These are phyloP conservation scores for Cyclopterus lumpus DNA, from an alignment of 2,797 vertebrate genomes.

Conservation along the genomic window DNA sequence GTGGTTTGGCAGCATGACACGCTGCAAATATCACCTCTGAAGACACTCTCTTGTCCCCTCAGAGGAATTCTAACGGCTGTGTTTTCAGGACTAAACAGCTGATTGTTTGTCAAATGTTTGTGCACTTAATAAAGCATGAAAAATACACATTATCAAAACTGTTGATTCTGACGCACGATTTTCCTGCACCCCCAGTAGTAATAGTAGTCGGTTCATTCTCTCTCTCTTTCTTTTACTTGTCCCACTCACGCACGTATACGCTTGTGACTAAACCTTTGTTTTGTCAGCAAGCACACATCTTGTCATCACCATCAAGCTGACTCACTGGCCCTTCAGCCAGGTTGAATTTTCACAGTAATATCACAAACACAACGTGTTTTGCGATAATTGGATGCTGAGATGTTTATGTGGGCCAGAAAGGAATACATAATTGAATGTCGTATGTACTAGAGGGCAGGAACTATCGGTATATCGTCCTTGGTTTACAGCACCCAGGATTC, in stretches of 20 bases:
- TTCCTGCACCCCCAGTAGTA: background rate
- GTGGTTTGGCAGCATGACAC: background rate
- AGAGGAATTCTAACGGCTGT: background rate
- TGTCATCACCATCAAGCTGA: background rate
- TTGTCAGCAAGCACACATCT: background rate
- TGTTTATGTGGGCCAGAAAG: background rate
- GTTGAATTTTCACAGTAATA: background rate
- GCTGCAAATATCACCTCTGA: conserved; percentile 3
- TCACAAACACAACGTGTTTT: background rate
- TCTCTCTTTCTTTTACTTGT: background rate
- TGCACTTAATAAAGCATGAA: background rate
- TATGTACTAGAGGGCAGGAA: background rate
- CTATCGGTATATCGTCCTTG: background rate
- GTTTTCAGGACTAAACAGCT: background rate
- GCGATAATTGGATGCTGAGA: background rate
- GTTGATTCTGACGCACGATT: background rate
- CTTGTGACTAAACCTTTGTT: background rate
- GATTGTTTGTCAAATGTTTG: background rate
- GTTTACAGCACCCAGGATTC: background rate
- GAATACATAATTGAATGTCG: background rate
- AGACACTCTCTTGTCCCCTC: background rate
- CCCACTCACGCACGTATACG: background rate
- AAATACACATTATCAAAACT: background rate
- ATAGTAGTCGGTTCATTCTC: background rate
- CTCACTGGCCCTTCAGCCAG: background rate